These are phyloP conservation scores for Astropecten irregularis DNA, from an alignment of 53 echinoderm and acorn worm species.

Conservation along the genomic window DNA sequence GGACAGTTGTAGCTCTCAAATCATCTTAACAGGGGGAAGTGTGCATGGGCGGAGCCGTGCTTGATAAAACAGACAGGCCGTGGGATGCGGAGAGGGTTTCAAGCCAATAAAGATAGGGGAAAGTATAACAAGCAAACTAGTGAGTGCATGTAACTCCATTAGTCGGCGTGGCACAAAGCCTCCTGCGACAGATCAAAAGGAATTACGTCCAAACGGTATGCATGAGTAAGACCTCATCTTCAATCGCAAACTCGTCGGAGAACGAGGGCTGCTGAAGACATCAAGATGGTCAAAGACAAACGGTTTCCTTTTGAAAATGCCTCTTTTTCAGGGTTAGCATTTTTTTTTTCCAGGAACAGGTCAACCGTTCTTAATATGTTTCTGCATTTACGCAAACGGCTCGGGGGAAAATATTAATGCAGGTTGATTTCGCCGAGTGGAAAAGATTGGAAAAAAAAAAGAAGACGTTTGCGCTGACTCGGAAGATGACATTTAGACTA, in stretches of 20 bases:
- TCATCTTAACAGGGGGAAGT: slow-evolving; percentile 8
- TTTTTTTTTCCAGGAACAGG: not conserved
- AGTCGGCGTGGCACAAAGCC: slow-evolving; percentile 19
- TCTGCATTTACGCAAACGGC: not conserved
- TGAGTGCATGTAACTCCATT: not conserved
- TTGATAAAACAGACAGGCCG: too few relatives aligned
- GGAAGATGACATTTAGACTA: too few relatives aligned
- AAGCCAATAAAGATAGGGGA: not conserved
- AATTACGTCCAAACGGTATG: slow-evolving; percentile 25
- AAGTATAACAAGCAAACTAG: slow-evolving; percentile 20
- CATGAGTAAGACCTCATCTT: not conserved
- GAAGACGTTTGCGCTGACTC: too few relatives aligned
- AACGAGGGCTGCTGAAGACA: slow-evolving; percentile 2
- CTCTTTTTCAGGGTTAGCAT: not conserved
- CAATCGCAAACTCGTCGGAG: slow-evolving; percentile 11
- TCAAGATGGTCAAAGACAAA: not conserved
- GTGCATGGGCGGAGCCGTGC: slow-evolving; percentile 10
- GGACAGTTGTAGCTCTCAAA: slow-evolving; percentile 16
- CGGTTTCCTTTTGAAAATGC: not conserved
- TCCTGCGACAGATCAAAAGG: not conserved
- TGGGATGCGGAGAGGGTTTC: too few relatives aligned
- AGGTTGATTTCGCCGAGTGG: not conserved
- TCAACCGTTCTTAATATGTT: slow-evolving; percentile 33
- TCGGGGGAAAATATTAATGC: not conserved
- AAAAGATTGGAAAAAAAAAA: not conserved